A percentile compares a stretch with the other conserved stretches of the same genome.
Conservation (phyloP, 2,888 invertebrate species). For the Busseola fusca region DNA sequence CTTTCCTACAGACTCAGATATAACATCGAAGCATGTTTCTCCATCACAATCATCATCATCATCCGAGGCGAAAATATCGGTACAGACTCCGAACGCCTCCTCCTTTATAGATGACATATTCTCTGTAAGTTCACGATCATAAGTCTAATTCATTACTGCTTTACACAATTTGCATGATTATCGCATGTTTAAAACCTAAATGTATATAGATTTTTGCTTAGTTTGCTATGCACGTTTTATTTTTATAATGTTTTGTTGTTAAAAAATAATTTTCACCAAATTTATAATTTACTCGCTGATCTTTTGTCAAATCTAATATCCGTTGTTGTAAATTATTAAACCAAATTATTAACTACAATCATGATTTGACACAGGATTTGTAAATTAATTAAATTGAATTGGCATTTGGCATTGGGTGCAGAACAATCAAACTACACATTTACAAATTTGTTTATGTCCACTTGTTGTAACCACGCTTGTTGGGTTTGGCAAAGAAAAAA, state of each 20-base stretch:
- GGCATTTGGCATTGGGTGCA: background rate
- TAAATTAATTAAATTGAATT: background rate
- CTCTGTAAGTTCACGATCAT: slow-evolving; percentile 82
- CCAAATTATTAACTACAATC: slow-evolving; percentile 1
- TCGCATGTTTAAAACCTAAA: background rate
- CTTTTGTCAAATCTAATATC: background rate
- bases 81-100: slow-evolving; percentile 83
- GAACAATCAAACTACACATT: background rate
- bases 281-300: background rate
- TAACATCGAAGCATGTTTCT: slow-evolving; percentile 78
- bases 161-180: slow-evolving; percentile 10
- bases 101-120: slow-evolving; percentile 83
- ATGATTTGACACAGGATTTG: background rate
- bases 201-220: background rate
- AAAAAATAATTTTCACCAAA: background rate
- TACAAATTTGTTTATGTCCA: background rate
- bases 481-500: background rate
- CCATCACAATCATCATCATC: slow-evolving; percentile 74
- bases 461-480: background rate
- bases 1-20: slow-evolving; percentile 73
- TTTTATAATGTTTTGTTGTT: background rate
- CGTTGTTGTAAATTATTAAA: background rate
- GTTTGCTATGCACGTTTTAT: background rate
- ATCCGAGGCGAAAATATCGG: slow-evolving; percentile 78
- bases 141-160: slow-evolving; percentile 8